Conservation (phyloP, 1,140 invertebrate genomes). For the Dendroctonus valens region DNA sequence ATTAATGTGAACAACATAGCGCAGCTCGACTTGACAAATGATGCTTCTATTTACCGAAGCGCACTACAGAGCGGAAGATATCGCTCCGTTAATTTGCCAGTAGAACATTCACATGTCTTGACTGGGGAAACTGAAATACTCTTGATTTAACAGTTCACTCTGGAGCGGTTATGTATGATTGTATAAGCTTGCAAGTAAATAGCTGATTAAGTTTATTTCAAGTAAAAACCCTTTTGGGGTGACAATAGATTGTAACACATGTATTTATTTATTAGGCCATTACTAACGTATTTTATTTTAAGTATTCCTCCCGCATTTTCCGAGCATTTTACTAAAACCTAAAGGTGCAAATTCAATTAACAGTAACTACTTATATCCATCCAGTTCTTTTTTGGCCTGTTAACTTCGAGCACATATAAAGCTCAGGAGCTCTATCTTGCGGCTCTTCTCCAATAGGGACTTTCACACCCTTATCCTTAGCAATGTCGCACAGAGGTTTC, state of each 20-base stretch:
- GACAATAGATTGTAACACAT: too few relatives aligned
- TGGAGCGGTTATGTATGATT: slow-evolving; percentile 18
- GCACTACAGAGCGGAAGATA: slow-evolving; percentile 15
- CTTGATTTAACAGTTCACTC: not conserved
- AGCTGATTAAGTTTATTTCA: not conserved
- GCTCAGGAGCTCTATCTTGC: not conserved
- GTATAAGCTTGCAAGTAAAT: slow-evolving; percentile 15
- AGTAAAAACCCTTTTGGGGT: too few relatives aligned
- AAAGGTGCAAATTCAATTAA: too few relatives aligned
- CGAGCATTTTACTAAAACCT: too few relatives aligned
- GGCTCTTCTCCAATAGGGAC: not conserved
- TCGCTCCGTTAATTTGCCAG: not conserved
- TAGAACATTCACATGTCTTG: not conserved
- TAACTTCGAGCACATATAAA: slow-evolving; percentile 34
- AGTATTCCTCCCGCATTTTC: too few relatives aligned
- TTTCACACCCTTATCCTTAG: not conserved
- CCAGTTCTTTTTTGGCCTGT: slow-evolving; percentile 38
- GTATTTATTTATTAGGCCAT: too few relatives aligned
- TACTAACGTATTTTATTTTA: too few relatives aligned
- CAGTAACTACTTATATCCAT: slow-evolving; percentile 36
- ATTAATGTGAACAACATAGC: slow-evolving; percentile 12
- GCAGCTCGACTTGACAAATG: slow-evolving; percentile 11
- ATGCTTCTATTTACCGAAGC: slow-evolving; percentile 16
- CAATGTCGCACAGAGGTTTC: not conserved
- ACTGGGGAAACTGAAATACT: slow-evolving; percentile 9